phyloP scores from a whole-genome alignment of 2,888 invertebrate genomes.

The Kuschelorhynchus macadamiae region DNA sequence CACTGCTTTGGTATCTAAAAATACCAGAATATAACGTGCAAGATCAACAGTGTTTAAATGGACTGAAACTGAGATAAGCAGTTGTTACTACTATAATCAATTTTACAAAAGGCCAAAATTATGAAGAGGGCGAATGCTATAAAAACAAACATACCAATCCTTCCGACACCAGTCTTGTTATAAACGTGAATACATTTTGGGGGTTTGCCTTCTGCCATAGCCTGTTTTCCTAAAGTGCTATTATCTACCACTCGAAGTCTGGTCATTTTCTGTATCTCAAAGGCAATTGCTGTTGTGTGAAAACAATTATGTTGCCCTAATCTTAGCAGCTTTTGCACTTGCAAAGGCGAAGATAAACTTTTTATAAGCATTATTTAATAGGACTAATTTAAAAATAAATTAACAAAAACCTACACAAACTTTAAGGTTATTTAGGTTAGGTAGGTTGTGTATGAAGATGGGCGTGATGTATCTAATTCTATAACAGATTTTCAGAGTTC shows the following conservation, averaged over 20 bases:
- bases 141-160: slow-evolving; percentile 70
- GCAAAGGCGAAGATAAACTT: slow-evolving; percentile 19
- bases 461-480: too few relatives aligned
- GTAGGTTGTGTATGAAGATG: too few relatives aligned
- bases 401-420: too few relatives aligned
- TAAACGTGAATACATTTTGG: slow-evolving; percentile 96
- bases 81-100: too few relatives aligned
- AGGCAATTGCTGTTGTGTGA: slow-evolving; percentile 74
- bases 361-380: slow-evolving; percentile 11
- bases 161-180: slow-evolving; percentile 80
- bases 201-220: slow-evolving; percentile 94
- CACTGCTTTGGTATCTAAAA: too few relatives aligned
- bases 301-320: slow-evolving; percentile 61
- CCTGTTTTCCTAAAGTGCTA: slow-evolving; percentile 93
- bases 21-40: too few relatives aligned
- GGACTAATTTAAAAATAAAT: background rate
- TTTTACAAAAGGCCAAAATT: too few relatives aligned
- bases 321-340: slow-evolving; percentile 12
- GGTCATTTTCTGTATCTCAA: slow-evolving; percentile 81
- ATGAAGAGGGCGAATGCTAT: too few relatives aligned
- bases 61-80: too few relatives aligned
- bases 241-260: slow-evolving; percentile 96
- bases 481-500: too few relatives aligned
- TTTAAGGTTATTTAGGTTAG: too few relatives aligned
- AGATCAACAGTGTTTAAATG: too few relatives aligned